Base-by-base conservation (phyloP, 2,113 vertebrate species). In the Silurus asotus region DNA sequence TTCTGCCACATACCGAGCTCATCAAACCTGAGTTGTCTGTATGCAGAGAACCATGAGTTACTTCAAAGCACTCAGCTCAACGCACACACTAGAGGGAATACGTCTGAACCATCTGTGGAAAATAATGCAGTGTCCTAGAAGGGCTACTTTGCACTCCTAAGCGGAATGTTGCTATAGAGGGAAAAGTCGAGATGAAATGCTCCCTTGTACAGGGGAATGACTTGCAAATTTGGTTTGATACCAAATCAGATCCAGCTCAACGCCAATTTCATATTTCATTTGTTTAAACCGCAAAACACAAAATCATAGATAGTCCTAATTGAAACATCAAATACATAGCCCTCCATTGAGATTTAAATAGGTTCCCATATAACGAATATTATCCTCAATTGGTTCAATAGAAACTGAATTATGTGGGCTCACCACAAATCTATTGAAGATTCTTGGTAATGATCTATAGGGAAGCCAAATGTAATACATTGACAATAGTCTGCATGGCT, bases 121-220 rank as follows among this genome's bases (percentile, higher is more conserved):
- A 86, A 86, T 87, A 89, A 84, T 64, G 84, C 88, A 11, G 72
- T 86, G 85, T 84, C 85, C 85, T 88, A 86, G 75, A 74, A 84
- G 76, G 88, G 85, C 85, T 86, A 76, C 88, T 89, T 86, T 87
- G 82, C 76, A 87, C 69, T 80, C 76, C 82, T 76, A 81, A 74
- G 81, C 64, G 49, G 70, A 89, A 59, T 25, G 70, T 78, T 81
- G 59, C 58, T 20, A 81, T 65, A 51, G 25, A 81, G 65, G 37
- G 80, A 14, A 81, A 51, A 81, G 80, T 49, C 0, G 14, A 65
- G 80, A 65, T 82, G 48, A 65, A 82, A 82, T 25, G 37, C 3
- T 81, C 25, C 49, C 59, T 49, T 48, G 58, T 20, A 64, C 20
- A 81, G 58, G 59, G 2, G 20, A 81, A n/a, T 81, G 78, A 62